Conservation (phyloP, 2,797 vertebrate genomes). For the Lutjanus argentimaculatus region DNA sequence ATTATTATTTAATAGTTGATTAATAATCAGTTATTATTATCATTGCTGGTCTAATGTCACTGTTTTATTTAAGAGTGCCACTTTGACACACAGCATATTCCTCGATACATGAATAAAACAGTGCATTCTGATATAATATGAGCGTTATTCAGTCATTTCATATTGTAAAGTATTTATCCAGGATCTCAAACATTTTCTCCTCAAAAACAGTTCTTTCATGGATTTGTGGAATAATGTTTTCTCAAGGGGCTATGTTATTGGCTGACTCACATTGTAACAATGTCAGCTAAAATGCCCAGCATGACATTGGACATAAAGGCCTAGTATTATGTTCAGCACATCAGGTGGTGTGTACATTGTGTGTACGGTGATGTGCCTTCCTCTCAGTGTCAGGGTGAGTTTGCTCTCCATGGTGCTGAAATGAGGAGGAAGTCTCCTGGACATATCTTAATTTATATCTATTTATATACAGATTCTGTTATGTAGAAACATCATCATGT, state of each 20-base stretch:
- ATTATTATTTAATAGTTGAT: too few species aligned
- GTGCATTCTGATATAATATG: background rate
- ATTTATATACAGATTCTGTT: background rate
- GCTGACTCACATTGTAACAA: background rate
- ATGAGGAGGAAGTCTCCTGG: conserved; percentile 2
- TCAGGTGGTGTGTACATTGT: background rate
- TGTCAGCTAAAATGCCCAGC: background rate
- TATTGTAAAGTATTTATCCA: background rate
- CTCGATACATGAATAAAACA: background rate
- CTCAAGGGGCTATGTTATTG: background rate
- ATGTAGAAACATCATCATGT: background rate
- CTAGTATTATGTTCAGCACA: background rate
- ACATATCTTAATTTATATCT: background rate
- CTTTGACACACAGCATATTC: background rate
- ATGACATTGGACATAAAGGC: background rate
- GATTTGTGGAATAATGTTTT: background rate
- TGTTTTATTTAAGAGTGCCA: too few species aligned
- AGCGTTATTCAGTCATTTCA: background rate
- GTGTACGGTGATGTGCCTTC: background rate
- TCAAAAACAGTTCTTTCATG: background rate
- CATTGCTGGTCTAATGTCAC: background rate
- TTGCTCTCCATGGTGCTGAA: conserved; percentile 87
- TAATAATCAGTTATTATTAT: too few species aligned
- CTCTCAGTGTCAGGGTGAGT: conserved; percentile 7
- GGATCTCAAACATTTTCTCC: background rate